Base-by-base conservation (phyloP, 2,797 vertebrate genomes). In the Siniperca undulata region DNA sequence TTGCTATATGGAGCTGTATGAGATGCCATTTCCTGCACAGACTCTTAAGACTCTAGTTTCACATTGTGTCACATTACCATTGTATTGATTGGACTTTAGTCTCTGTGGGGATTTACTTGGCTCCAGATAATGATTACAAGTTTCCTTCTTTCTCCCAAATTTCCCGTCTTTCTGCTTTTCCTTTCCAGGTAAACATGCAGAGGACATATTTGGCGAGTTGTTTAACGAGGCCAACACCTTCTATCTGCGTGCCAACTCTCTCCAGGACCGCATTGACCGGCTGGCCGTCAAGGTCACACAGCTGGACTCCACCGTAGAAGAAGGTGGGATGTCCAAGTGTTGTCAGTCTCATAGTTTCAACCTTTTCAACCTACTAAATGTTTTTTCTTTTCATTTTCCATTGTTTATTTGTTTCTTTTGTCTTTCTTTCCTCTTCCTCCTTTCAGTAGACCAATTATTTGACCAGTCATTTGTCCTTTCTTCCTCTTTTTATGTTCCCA, bases 211-310 rank as follows among this genome's bases (percentile, higher is more conserved):
- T 87, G 97, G 98, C 34, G 99, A 99, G 93, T 92, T 99, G 87
- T 99, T 99, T 90, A 98, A 97, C 11, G 99, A 99, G 92, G 99
- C 99, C 89, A 99, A 98, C 94, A 96, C 95, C 90, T 99, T 99
- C 94, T 99, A 99, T 93, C 94, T 99, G 95, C 97, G 99, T 82
- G 97, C 98, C 90, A 99, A 97, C 95, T 99, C 98, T 81, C 97
- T 99, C 84, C 99, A 99, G 96, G 99, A 99, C 94, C 96, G 96
- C 73, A 98, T 99, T 58, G 99, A 99, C 96, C 97, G 98, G 52
- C 97, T 99, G 55, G 97, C 99, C 60, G 96, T 99, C 94, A 99
- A 99, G 96, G 99, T 99, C 91, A 99, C 98, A 30, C 99, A 99
- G 96, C 96, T 99, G 96, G 99, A 99, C 96, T 99, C 99, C 56